Evolutionary conservation across 2,113 vertebrate species (phyloP), one percentile per base, ranked within the genome.

Genomic region (Spilogale gracilis): DNA sequence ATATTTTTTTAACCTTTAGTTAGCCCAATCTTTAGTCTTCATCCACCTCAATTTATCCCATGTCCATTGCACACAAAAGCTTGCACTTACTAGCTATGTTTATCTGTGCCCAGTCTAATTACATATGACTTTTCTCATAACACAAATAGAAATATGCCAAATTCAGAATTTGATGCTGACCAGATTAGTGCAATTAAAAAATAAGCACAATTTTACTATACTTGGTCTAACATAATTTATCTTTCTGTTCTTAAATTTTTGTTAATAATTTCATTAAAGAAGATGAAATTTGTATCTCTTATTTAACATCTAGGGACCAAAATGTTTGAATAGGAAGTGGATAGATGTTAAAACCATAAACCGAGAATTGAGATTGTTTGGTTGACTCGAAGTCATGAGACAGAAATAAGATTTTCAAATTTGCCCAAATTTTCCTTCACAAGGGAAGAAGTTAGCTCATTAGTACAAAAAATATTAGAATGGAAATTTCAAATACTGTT

Each of bases 321-420:
- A 73, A 52, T 90, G 6, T 87, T 50, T 45, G 74, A 95, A 30
- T 13, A 87, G 69, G 92, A 89, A 79, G 18, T 69, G 30, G 18
- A 10, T 61, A 58, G 32, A 76, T 80, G 27, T 76, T 93, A 74
- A 86, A 94, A 82, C 30, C 73, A 87, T 89, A 90, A 27, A 61
- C n/a, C 6, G 23, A 82, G n/a, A 67, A 76, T 71, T 43, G 45
- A 89, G 14, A 69, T 79, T 69, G 79, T 93, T 82, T 71, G 18
- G 23, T 74, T 93, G 74, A 83, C 3, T 91, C 17, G 5, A 10
- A 73, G 16, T 69, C 52, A 74, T 10, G n/a, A 81, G 50, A 80
- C 25, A 50, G 45, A 95, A 69, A n/a, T 67, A 92, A 89, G 7
- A 32, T 67, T 92, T 93, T 88, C 43, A 54, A 13, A 60, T 86